phyloP scores from a whole-genome alignment of 2,888 invertebrate species.

The Pherbina coryleti region DNA sequence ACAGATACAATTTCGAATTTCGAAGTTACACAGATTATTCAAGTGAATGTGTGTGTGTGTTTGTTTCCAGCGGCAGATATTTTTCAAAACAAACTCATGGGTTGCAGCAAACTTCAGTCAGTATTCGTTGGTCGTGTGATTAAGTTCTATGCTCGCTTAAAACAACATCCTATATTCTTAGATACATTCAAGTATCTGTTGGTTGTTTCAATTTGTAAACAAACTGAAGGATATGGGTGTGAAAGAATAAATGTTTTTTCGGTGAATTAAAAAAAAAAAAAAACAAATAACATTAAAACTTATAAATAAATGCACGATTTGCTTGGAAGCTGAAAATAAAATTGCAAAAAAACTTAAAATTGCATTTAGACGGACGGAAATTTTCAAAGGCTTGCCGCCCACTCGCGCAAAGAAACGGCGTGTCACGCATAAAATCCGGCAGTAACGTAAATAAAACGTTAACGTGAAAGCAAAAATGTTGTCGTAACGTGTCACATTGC shows the following conservation, averaged over 20 bases:
- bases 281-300: not conserved
- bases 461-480: not conserved
- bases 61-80: not conserved
- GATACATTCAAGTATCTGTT: not conserved
- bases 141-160: slow-evolving; percentile 41
- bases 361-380: too few species aligned
- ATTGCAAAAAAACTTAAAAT: too few species aligned
- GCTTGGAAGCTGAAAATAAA: too few species aligned
- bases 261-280: not conserved
- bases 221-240: not conserved
- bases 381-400: slow-evolving; percentile 11
- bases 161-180: not conserved
- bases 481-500: not conserved
- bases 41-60: not conserved
- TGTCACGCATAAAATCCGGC: not conserved
- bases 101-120: slow-evolving; percentile 47
- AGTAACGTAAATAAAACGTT: slow-evolving; percentile 5
- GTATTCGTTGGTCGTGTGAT: slow-evolving; percentile 49
- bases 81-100: slow-evolving; percentile 39
- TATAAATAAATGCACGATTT: not conserved
- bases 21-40: not conserved
- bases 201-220: not conserved
- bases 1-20: slow-evolving; percentile 38
- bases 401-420: not conserved
- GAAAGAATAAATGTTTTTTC: not conserved